phyloP scores from a whole-genome alignment of 2,888 invertebrate genomes.

The Bruchidius siliquastri region DNA sequence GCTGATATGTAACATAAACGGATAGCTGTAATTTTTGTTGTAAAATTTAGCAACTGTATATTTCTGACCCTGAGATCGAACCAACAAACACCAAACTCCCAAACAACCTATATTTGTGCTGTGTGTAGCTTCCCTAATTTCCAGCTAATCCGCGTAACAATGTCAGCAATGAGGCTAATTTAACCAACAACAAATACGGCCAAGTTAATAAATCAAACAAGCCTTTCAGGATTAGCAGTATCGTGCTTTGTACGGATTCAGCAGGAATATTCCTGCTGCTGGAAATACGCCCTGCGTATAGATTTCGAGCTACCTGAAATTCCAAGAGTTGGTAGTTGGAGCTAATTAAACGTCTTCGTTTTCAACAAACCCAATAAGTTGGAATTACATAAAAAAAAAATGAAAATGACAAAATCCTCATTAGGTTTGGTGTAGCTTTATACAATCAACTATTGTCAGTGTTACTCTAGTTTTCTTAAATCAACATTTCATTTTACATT shows the following conservation, averaged over 20 bases:
- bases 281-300: neutral
- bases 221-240: neutral
- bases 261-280: neutral
- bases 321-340: no score
- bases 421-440: no score
- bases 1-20: no score
- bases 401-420: no score
- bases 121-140: neutral
- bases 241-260: neutral
- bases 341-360: no score
- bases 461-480: no score
- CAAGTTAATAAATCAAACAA: neutral
- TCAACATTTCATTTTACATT: no score
- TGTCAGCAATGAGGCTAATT: neutral
- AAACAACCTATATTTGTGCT: neutral
- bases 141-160: neutral
- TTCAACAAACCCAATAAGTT: no score
- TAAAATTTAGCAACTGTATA: no score
- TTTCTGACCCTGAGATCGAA: neutral
- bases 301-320: neutral
- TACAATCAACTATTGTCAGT: no score
- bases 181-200: neutral
- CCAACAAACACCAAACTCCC: neutral
- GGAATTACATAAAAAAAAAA: no score
- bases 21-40: no score